phyloP scores from a whole-genome alignment of 2,888 invertebrate genomes.

The Drosophila macrothrix region DNA sequence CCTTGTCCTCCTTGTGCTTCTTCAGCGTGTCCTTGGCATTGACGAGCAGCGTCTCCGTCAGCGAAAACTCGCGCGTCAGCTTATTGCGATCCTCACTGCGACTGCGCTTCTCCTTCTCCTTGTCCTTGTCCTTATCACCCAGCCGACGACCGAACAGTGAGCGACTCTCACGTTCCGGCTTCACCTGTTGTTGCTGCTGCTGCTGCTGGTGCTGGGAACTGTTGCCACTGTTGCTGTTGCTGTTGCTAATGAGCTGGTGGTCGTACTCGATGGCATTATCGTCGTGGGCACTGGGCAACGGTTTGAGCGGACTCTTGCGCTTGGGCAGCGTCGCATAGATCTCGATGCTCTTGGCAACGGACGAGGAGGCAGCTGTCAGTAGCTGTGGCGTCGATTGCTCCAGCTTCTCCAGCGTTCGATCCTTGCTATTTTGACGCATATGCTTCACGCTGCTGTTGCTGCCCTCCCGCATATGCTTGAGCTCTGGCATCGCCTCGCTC shows the following conservation, averaged over 20 bases:
- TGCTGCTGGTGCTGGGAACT: slow-evolving; percentile 74
- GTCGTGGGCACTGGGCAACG: slow-evolving; percentile 82
- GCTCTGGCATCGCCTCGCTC: slow-evolving; percentile 86
- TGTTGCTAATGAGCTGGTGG: slow-evolving; percentile 32
- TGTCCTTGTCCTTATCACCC: slow-evolving; percentile 75
- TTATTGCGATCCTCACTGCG: slow-evolving; percentile 94
- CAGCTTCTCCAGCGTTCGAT: slow-evolving; percentile 86
- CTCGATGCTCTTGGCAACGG: slow-evolving; percentile 89
- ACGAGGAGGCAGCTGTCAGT: slow-evolving; percentile 23
- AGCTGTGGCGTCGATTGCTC: slow-evolving; percentile 20
- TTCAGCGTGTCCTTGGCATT: slow-evolving; percentile 86
- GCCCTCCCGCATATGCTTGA: slow-evolving; percentile 90
- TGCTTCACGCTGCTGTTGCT: slow-evolving; percentile 91
- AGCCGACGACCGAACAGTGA: slow-evolving; percentile 88
- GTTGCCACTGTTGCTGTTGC: background rate
- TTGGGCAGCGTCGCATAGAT: slow-evolving; percentile 96
- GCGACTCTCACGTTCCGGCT: slow-evolving; percentile 89
- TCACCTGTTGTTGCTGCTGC: slow-evolving; percentile 71
- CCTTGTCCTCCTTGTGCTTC: slow-evolving; percentile 87
- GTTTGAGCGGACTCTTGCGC: slow-evolving; percentile 90
- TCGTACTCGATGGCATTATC: slow-evolving; percentile 91
- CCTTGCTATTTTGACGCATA: slow-evolving; percentile 90
- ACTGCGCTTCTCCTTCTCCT: slow-evolving; percentile 92
- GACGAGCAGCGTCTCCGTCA: slow-evolving; percentile 87
- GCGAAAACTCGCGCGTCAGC: slow-evolving; percentile 89